Evolutionary conservation across 2,888 invertebrate species (phyloP).

Genomic region (Acleris literana): DNA sequence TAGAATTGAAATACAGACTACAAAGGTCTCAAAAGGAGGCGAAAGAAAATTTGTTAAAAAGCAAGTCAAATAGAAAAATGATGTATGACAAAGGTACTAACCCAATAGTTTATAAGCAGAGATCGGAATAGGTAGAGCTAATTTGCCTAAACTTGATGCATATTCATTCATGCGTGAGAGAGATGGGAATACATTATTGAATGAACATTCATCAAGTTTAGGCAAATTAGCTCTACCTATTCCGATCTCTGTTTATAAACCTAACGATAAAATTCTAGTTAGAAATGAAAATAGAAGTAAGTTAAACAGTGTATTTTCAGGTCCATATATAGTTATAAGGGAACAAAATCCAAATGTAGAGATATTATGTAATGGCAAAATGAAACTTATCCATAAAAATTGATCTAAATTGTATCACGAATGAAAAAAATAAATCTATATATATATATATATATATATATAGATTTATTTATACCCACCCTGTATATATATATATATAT

Average conservation of each 20-base stretch:
- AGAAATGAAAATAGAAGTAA: constrained; percentile 17
- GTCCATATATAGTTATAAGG: constrained; percentile 6
- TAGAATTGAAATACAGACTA: background rate
- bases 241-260: background rate
- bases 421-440: background rate
- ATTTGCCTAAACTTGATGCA: too few relatives aligned
- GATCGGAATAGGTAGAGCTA: too few relatives aligned
- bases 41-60: constrained; percentile 5
- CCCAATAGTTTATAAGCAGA: background rate
- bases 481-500: too few relatives aligned
- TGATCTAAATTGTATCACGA: background rate
- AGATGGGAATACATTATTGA: too few relatives aligned
- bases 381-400: constrained; percentile 1
- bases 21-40: constrained; percentile 11
- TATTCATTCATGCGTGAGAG: too few relatives aligned
- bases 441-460: too few relatives aligned
- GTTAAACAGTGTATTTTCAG: constrained; percentile 2
- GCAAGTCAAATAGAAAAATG: background rate
- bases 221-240: too few relatives aligned
- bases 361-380: constrained; percentile 4
- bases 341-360: constrained; percentile 10
- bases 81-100: background rate
- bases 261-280: background rate
- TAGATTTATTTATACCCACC: too few relatives aligned
- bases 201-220: too few relatives aligned